These are phyloP conservation scores for Potamarius usumacintae DNA, from an alignment of 2,113 vertebrate species.

Conservation along the genomic window DNA sequence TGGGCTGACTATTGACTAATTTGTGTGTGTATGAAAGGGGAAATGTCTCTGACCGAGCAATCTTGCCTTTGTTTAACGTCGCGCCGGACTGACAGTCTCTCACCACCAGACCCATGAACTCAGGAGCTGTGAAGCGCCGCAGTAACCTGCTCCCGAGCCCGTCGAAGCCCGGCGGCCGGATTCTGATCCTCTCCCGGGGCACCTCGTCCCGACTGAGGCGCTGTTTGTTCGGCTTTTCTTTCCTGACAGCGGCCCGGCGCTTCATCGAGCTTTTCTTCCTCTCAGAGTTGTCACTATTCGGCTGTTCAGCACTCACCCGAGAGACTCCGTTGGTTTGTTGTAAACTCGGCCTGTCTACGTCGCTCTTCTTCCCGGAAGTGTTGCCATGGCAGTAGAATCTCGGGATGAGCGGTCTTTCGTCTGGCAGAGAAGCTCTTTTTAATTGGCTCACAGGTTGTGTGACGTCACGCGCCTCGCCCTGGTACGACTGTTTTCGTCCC, in stretches of 20 bases:
- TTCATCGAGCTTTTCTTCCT: constrained; percentile 63
- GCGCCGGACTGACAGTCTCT: constrained; percentile 66
- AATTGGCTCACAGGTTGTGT: constrained; percentile 66
- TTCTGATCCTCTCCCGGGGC: constrained; percentile 61
- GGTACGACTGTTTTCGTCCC: constrained; percentile 76
- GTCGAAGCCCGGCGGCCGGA: constrained; percentile 56
- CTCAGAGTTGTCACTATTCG: constrained; percentile 53
- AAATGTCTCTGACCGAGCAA: constrained; percentile 77
- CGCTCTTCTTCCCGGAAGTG: constrained; percentile 48
- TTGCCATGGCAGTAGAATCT: constrained; percentile 68
- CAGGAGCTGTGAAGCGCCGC: constrained; percentile 76
- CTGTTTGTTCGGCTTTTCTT: constrained; percentile 61
- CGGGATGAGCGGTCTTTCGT: constrained; percentile 71
- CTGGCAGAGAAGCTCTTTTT: constrained; percentile 77
- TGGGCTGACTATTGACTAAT: constrained; percentile 75
- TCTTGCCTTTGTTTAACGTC: constrained; percentile 62
- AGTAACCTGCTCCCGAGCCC: constrained; percentile 72
- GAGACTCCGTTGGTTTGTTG: constrained; percentile 50
- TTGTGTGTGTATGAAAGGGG: constrained; percentile 70
- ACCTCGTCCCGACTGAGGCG: constrained; percentile 65
- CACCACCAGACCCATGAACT: constrained; percentile 76
- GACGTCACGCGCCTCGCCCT: constrained; percentile 69
- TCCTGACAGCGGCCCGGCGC: constrained; percentile 59
- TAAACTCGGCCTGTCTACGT: constrained; percentile 57
- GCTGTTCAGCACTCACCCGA: constrained; percentile 45